phyloP scores from a whole-genome alignment of 1,140 invertebrate species.

The Drosophila setifemur region DNA sequence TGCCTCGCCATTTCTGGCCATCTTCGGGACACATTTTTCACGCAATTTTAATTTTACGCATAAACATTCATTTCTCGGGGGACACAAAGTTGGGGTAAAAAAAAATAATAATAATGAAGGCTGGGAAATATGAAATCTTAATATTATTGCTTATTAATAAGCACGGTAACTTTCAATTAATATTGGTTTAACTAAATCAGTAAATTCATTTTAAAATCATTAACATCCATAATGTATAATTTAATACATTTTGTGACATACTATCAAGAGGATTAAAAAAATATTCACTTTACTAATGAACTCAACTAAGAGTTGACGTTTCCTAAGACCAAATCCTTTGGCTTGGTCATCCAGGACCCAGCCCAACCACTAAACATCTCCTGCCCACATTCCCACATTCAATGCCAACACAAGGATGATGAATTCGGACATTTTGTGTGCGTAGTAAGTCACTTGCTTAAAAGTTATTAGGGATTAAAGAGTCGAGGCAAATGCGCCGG shows the following conservation, averaged over 20 bases:
- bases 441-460: slow-evolving; percentile 73
- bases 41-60: slow-evolving; percentile 31
- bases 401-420: slow-evolving; percentile 51
- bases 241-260: too few species aligned
- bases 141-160: background rate
- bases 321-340: slow-evolving; percentile 14
- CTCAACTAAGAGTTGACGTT: background rate
- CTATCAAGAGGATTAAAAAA: background rate
- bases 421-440: slow-evolving; percentile 76
- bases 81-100: slow-evolving; percentile 1
- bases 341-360: slow-evolving; percentile 11
- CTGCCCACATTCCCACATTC: slow-evolving; percentile 6
- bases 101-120: background rate
- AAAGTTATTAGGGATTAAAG: slow-evolving; percentile 78
- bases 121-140: background rate
- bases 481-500: slow-evolving; percentile 57
- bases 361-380: background rate
- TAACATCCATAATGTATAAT: too few species aligned
- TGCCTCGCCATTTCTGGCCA: background rate
- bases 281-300: slow-evolving; percentile 30
- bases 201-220: too few species aligned
- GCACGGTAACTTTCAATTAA: too few species aligned
- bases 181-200: too few species aligned
- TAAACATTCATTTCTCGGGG: slow-evolving; percentile 53
- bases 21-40: slow-evolving; percentile 6